Evolutionary conservation across 2,888 invertebrate genomes (phyloP).

Genomic region (Onthophagus sagittarius): DNA sequence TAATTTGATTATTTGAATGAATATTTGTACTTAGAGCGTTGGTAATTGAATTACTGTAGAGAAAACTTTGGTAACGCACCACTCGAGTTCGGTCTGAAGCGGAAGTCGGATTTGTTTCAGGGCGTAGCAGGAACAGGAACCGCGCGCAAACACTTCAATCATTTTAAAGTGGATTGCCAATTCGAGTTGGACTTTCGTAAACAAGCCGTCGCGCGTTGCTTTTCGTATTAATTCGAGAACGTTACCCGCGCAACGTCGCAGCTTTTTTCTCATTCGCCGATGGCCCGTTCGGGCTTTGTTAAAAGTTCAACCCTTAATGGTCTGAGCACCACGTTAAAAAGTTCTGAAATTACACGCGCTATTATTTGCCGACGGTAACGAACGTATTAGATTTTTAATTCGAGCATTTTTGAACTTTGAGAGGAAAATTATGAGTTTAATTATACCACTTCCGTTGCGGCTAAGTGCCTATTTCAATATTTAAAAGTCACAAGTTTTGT

Average conservation of each 20-base stretch:
- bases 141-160: conserved; percentile 19
- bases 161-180: conserved; percentile 22
- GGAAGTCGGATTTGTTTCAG: background rate
- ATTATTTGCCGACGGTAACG: background rate
- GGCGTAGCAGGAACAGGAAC: conserved; percentile 5
- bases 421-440: background rate
- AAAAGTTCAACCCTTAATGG: background rate
- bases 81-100: background rate
- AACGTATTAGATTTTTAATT: background rate
- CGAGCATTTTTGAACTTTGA: background rate
- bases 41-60: too few species aligned
- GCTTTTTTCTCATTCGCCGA: background rate
- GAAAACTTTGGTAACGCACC: background rate
- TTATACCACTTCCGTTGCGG: background rate
- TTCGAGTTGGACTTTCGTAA: conserved; percentile 8
- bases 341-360: background rate
- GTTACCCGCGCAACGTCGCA: background rate
- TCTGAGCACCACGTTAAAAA: background rate
- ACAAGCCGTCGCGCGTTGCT: conserved; percentile 6
- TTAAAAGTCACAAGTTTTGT: background rate
- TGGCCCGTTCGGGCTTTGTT: background rate
- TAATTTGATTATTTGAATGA: too few species aligned
- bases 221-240: conserved; percentile 4
- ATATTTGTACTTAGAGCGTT: too few species aligned
- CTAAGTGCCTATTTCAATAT: background rate